Evolutionary conservation across 2,797 vertebrate species (phyloP).

Genomic region (Phyllotis vaccarum): DNA sequence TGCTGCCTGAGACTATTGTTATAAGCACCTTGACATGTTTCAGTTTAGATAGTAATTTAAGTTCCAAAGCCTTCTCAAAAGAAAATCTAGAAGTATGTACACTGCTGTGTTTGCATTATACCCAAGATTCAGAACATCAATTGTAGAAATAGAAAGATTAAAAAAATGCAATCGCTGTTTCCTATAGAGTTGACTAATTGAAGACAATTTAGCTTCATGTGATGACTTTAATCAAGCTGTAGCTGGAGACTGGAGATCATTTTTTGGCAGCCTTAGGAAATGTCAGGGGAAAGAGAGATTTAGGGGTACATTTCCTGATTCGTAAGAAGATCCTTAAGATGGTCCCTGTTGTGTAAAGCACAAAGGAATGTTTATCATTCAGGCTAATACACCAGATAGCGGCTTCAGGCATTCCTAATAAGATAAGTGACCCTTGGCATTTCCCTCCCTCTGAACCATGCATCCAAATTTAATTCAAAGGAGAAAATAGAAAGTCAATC

Average conservation of each 20-base stretch:
- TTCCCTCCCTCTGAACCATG: background rate
- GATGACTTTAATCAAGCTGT: background rate
- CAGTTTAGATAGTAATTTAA: background rate
- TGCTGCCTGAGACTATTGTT: background rate
- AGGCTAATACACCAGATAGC: background rate
- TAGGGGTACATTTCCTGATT: background rate
- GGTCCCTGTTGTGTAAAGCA: background rate
- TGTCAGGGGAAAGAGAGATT: slow-evolving; percentile 17
- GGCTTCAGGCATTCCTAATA: background rate
- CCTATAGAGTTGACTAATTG: background rate
- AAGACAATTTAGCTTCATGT: background rate
- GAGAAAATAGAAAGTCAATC: background rate
- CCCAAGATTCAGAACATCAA: background rate
- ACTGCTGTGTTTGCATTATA: slow-evolving; percentile 25
- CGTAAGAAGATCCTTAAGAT: slow-evolving; percentile 10
- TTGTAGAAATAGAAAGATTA: slow-evolving; percentile 6
- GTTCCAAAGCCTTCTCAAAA: slow-evolving; percentile 1
- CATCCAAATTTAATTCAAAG: slow-evolving; percentile 42
- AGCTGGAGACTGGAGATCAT: background rate
- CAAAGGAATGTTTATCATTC: background rate
- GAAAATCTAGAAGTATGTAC: background rate
- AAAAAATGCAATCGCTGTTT: background rate
- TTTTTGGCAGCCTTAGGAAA: background rate
- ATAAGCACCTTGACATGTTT: background rate
- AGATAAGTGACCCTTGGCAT: background rate